These are phyloP conservation scores for Panulirus ornatus DNA, from an alignment of 1,140 invertebrate genomes.

Conservation along the genomic window DNA sequence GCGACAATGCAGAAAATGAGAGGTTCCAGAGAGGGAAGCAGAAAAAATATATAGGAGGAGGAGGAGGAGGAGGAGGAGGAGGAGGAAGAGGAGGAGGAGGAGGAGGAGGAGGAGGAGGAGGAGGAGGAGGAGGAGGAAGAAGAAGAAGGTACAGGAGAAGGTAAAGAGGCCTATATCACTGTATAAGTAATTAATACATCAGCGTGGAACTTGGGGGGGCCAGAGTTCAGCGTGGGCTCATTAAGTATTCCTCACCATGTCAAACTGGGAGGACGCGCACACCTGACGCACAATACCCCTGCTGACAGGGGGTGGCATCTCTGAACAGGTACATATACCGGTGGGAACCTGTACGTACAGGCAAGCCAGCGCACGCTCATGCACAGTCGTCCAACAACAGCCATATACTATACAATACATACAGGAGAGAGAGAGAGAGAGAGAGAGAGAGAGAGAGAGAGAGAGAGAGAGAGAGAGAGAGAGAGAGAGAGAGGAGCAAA, in stretches of 20 bases:
- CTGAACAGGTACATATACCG: too few species aligned
- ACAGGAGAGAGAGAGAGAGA: too few species aligned
- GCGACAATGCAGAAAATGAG: not conserved
- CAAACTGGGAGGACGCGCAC: not conserved
- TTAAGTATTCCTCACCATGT: not conserved
- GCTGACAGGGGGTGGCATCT: too few species aligned
- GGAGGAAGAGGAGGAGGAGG: conserved; percentile 14
- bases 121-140: not conserved
- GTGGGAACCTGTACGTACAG: too few species aligned
- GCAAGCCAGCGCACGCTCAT: too few species aligned
- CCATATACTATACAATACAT: too few species aligned
- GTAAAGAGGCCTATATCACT: not conserved
- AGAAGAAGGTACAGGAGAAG: not conserved
- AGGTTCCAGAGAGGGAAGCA: not conserved
- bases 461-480: not conserved
- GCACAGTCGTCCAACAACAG: too few species aligned
- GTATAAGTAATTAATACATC: not conserved
- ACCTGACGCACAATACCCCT: not conserved
- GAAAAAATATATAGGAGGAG: conserved; percentile 1
- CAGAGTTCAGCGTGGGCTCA: not conserved
- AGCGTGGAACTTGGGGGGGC: not conserved
- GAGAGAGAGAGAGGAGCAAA: not conserved
- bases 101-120: conserved; percentile 12
- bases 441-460: too few species aligned
- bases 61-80: conserved; percentile 13